phyloP scores from a whole-genome alignment of 1,140 invertebrate species.

The Bombus picipes region DNA sequence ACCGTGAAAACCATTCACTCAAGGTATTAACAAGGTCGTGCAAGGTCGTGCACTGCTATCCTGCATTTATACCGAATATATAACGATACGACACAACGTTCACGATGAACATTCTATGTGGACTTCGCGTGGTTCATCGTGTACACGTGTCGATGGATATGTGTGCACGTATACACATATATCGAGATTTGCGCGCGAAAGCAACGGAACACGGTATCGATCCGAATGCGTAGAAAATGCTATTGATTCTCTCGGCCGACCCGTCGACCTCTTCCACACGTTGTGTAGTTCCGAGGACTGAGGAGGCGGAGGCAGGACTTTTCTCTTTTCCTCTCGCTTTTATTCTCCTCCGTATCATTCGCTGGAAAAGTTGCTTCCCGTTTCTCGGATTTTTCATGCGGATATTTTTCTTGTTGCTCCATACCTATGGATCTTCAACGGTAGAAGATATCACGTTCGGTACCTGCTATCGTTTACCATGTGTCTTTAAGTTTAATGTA shows the following conservation, averaged over 20 bases:
- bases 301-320: constrained; percentile 44
- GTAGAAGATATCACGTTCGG: neutral
- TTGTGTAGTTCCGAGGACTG: constrained; percentile 41
- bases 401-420: neutral
- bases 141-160: no score
- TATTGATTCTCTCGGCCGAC: constrained; percentile 72
- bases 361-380: neutral
- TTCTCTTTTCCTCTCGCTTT: neutral
- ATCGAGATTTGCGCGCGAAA: constrained; percentile 66
- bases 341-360: neutral
- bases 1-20: constrained; percentile 74
- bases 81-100: neutral
- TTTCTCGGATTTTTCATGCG: neutral
- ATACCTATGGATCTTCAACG: neutral
- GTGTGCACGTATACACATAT: constrained; percentile 4
- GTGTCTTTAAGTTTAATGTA: neutral
- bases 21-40: constrained; percentile 72
- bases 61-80: constrained; percentile 55
- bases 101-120: neutral
- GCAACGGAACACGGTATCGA: constrained; percentile 67
- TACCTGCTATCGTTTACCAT: rapidly evolving
- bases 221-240: constrained; percentile 75
- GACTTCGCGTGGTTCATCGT: neutral
- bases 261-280: constrained; percentile 60
- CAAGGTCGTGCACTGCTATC: constrained; percentile 67